Base-by-base conservation (phyloP, 2,113 vertebrate genomes). In the Nothocercus nigrocapillus region DNA sequence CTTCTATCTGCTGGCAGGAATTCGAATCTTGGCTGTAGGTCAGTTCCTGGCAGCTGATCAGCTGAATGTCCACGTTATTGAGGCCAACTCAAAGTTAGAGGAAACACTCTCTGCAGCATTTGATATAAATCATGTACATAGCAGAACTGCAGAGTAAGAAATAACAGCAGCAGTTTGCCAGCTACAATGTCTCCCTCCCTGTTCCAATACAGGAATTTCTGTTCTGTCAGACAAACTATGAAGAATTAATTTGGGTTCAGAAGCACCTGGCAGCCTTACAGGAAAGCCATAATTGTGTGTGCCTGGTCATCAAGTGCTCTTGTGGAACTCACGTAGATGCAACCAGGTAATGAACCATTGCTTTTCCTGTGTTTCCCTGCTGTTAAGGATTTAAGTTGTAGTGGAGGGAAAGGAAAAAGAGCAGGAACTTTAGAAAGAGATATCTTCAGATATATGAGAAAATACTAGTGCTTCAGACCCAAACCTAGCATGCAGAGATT, bases 121-220 rank as follows among this genome's bases (percentile, higher is more conserved):
- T 95, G 32, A 42, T 89, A 82, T 69, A 92, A 90, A 94, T 90
- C 90, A 89, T 82, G 38, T 62, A 86, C 72, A 30, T 58, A 79
- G 42, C 77, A 89, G 80, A 96, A 86, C 61, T 92, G 90, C 85
- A 69, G 73, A 86, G 58, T 81, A 91, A 96, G 83, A 95, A 96
- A 69, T 82, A 88, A 68, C 38, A 95, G 58, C 82, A 93, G 56
- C 28, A 12, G 64, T 59, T 88, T 4, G 1, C 79, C 88, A 68
- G 34, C 88, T 84, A 56, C 2, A 3, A 80, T 72, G 42, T 77
- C 45, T 40, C 85, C 53, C 61, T 91, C n/a, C 47, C 40, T 74
- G n/a, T 58, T 88, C 15, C 45, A 68, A 49, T 76, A 30, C 17
- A 78, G 64, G 64, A 95, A 75, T 91, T 93, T 78, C 42, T 40